Conservation (phyloP, 2,113 vertebrate species). For the Hypomesus transpacificus region DNA sequence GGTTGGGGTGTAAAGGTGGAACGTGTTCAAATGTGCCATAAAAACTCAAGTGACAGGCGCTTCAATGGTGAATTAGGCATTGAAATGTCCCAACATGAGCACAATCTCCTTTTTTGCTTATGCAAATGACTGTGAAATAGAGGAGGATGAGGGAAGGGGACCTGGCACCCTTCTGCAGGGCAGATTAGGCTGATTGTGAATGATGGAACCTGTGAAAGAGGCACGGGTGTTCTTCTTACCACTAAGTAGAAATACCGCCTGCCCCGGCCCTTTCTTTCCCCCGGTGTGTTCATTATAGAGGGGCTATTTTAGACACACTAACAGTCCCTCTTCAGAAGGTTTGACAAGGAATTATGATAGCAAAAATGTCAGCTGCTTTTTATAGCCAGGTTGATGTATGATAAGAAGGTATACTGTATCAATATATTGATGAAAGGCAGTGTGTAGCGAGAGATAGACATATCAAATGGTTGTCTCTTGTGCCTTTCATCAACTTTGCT, state of each 20-base stretch:
- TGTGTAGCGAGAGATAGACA: background rate
- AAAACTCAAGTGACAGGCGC: constrained; percentile 66
- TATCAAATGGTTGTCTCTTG: constrained; percentile 4
- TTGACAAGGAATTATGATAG: constrained; percentile 32
- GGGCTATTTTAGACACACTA: constrained; percentile 21
- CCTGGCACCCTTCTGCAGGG: constrained; percentile 32
- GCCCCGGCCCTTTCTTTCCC: constrained; percentile 24
- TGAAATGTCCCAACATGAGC: constrained; percentile 38
- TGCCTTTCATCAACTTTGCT: background rate
- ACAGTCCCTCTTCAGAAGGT: constrained; percentile 2
- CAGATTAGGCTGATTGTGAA: constrained; percentile 54
- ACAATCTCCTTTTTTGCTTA: constrained; percentile 35
- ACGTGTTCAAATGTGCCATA: constrained; percentile 53
- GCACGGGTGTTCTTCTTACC: constrained; percentile 13
- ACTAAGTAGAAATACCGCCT: constrained; percentile 40
- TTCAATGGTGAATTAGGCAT: constrained; percentile 62
- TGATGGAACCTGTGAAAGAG: constrained; percentile 27
- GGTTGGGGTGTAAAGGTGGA: constrained; percentile 57
- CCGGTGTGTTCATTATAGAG: constrained; percentile 40
- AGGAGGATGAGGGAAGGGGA: constrained; percentile 32
- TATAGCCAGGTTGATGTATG: constrained; percentile 10
- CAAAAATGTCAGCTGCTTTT: constrained; percentile 51
- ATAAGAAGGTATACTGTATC: too few relatives aligned
- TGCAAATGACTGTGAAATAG: constrained; percentile 58
- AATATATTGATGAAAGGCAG: too few relatives aligned